Conservation (phyloP, 2,888 invertebrate species). For the Hirudinaria manillensis region DNA sequence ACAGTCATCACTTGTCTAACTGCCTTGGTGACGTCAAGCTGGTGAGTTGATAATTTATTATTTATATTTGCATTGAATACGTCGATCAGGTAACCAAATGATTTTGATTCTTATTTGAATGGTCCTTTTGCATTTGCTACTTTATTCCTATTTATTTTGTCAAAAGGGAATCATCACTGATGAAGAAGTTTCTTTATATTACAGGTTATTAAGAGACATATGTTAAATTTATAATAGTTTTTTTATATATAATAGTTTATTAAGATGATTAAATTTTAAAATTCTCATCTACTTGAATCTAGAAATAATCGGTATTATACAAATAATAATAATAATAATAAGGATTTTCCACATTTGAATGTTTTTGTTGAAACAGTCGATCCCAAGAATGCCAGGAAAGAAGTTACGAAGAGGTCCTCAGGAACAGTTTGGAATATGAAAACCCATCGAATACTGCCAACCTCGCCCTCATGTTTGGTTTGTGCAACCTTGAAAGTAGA, state of each 20-base stretch:
- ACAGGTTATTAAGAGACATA: conserved; percentile 23
- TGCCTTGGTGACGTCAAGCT: conserved; percentile 13
- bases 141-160: conserved; percentile 14
- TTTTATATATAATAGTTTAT: neutral
- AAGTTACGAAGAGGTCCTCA: conserved; percentile 9
- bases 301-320: too few relatives aligned
- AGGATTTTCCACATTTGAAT: too few relatives aligned
- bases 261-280: neutral
- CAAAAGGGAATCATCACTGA: conserved; percentile 30
- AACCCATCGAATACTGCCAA: conserved; percentile 26
- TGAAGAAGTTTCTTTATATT: conserved; percentile 26
- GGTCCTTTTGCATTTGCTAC: conserved; percentile 9
- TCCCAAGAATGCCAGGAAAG: neutral
- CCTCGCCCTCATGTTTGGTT: conserved; percentile 25
- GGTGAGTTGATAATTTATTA: conserved; percentile 14
- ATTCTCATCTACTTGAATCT: too few relatives aligned
- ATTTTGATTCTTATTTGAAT: neutral
- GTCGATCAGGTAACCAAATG: neutral
- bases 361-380: conserved; percentile 16
- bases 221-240: neutral
- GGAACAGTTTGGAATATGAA: neutral
- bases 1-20: neutral
- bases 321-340: too few relatives aligned
- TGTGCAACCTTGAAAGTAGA: conserved; percentile 20
- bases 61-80: neutral